These are phyloP conservation scores for Melikaiella ostensackeni DNA, from an alignment of 2,888 invertebrate species.

Conservation along the genomic window DNA sequence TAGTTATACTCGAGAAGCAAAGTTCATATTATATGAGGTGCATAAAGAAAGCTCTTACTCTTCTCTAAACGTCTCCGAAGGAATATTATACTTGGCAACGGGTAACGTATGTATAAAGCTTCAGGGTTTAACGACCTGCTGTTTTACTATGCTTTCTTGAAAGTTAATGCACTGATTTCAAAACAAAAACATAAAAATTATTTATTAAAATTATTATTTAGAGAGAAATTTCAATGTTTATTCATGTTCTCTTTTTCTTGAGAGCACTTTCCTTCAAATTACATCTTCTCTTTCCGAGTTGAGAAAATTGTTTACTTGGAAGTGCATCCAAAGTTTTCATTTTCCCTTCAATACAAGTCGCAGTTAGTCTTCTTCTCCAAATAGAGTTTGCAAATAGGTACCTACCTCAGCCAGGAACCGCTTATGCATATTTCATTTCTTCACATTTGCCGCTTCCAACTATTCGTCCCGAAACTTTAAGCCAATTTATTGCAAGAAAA, in stretches of 20 bases:
- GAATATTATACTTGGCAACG: background rate
- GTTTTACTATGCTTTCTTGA: no score
- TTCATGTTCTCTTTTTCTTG: background rate
- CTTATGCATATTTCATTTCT: constrained; percentile 35
- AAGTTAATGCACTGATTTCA: no score
- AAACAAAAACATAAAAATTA: no score
- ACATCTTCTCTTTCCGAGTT: constrained; percentile 1
- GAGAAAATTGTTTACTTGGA: background rate
- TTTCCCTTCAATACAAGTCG: constrained; percentile 6
- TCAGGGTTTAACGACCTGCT: no score
- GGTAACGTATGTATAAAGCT: no score
- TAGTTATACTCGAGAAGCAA: background rate
- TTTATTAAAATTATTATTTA: no score
- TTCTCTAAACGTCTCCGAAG: background rate
- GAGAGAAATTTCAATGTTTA: background rate
- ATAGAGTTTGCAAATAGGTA: constrained; percentile 33
- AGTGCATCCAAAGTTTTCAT: constrained; percentile 24
- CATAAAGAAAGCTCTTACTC: background rate
- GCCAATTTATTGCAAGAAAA: background rate
- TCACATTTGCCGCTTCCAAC: constrained; percentile 10
- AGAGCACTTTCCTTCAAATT: background rate
- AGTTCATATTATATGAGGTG: background rate
- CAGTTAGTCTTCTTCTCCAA: constrained; percentile 26
- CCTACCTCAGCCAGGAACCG: background rate
- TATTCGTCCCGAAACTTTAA: background rate